Conservation (phyloP, 2,888 invertebrate species). For the Petrolisthes cinctipes region DNA sequence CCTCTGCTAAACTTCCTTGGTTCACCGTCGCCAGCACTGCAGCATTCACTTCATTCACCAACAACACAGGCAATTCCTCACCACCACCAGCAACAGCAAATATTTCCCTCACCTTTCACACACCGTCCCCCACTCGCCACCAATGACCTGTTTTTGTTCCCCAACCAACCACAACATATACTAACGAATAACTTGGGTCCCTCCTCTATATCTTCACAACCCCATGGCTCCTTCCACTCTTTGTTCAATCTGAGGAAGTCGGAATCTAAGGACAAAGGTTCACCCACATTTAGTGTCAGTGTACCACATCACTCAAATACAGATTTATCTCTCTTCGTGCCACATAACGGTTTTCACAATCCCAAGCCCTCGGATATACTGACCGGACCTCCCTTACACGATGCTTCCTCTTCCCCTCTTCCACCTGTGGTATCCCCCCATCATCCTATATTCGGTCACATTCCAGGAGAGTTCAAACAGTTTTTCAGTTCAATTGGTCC, state of each 20-base stretch:
- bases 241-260: not conserved
- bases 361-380: slow-evolving; percentile 2
- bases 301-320: not conserved
- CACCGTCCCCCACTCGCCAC: too few species aligned
- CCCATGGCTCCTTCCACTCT: not conserved
- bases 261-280: not conserved
- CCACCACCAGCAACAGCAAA: too few species aligned
- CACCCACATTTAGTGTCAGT: not conserved
- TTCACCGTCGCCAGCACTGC: too few species aligned
- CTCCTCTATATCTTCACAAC: not conserved
- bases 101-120: too few species aligned
- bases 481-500: not conserved
- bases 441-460: not conserved
- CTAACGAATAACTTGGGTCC: too few species aligned
- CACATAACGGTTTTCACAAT: slow-evolving; percentile 17
- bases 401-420: not conserved
- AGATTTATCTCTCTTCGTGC: slow-evolving; percentile 29
- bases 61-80: too few species aligned
- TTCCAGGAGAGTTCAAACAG: not conserved
- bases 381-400: not conserved
- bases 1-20: not conserved
- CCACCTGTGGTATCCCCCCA: not conserved
- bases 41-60: too few species aligned
- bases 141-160: too few species aligned
- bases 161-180: too few species aligned